Base-by-base conservation (phyloP, 2,888 invertebrate species). In the Agrochola macilenta region DNA sequence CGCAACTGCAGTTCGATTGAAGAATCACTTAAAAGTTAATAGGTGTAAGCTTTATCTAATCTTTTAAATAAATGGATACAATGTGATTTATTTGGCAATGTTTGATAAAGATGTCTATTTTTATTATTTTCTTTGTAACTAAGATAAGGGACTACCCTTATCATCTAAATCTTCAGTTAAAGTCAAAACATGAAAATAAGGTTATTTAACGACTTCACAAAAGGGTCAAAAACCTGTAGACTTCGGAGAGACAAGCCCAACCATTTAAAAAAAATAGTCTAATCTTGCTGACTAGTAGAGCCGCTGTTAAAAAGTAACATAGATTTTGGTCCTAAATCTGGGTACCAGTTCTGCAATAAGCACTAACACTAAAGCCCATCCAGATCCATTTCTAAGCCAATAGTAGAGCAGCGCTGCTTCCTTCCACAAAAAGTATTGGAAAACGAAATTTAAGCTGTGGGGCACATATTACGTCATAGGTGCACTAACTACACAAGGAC, bases 71-170 rank as follows among this genome's bases (percentile, higher is more conserved):
- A 23, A 26, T 68, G 60, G 74, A 79, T 72, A 79, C 65, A 79
- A 79, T 74, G 9, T 66, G 80, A 79, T 79, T 79, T 80, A 74
- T 80, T 79, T 74, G 23, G 39, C 30, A 74, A 20, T 52, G 26
- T 63, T 74, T 20, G 74, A 79, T 79, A 80, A 73, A 60, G 43
- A 0, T 49, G 5, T 14, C 7, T 66, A 57, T 65, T 54, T 78
- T 57, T 79, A 74, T 79, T 80, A 35, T 63, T 63, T 30, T 74
- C 66, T 60, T 66, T 76, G 43, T 76, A 23, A 49, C 26, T 54
- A 63, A 20, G n/a, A n/a, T n/a, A n/a, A n/a, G n/a, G n/a, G n/a
- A n/a, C n/a, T n/a, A 35, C 11, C 14, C 8, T 79, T 74, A 66
- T 79, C 74, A n/a, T 30, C 2, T 46, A 26, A 30, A 26, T 64